Conservation (phyloP, 2,888 invertebrate species). For the Epinotia nisella region DNA sequence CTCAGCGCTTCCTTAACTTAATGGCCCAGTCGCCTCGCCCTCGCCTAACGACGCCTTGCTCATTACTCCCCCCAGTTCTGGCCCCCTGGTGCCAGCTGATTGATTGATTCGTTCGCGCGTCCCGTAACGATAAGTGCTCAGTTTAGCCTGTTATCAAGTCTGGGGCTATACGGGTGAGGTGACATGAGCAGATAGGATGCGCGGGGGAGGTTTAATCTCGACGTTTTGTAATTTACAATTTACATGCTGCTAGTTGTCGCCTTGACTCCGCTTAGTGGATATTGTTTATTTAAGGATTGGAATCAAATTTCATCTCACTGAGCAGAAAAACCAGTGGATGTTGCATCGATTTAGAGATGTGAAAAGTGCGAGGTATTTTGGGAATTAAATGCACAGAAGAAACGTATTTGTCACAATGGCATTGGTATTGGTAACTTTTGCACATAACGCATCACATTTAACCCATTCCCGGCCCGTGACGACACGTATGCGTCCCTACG, state of each 20-base stretch:
- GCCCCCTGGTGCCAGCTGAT: constrained; percentile 60
- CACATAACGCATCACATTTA: too few relatives aligned
- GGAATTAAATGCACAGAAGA: not conserved
- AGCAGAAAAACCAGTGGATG: too few relatives aligned
- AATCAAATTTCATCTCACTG: not conserved
- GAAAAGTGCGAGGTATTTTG: too few relatives aligned
- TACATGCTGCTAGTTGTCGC: not conserved
- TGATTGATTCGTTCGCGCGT: constrained; percentile 65
- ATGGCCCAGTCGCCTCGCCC: constrained; percentile 43
- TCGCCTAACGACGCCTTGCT: constrained; percentile 45
- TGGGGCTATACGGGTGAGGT: constrained; percentile 46
- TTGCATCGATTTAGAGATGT: too few relatives aligned
- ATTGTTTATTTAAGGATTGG: too few relatives aligned
- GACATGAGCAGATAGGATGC: constrained; percentile 34
- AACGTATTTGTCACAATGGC: not conserved
- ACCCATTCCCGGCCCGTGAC: too few relatives aligned
- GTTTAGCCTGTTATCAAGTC: constrained; percentile 69
- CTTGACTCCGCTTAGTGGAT: not conserved
- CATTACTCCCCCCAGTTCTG: constrained; percentile 51
- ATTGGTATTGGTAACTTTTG: not conserved
- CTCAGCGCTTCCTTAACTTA: constrained; percentile 32
- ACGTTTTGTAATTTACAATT: constrained; percentile 20
- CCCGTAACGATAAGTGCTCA: constrained; percentile 69
- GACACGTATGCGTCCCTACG: too few relatives aligned
- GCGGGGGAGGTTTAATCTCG: not conserved